Percentiles rank a stretch among this genome's conserved stretches.
Conservation (phyloP, 2,888 invertebrate species). For the Tanytarsus gracilentus region DNA sequence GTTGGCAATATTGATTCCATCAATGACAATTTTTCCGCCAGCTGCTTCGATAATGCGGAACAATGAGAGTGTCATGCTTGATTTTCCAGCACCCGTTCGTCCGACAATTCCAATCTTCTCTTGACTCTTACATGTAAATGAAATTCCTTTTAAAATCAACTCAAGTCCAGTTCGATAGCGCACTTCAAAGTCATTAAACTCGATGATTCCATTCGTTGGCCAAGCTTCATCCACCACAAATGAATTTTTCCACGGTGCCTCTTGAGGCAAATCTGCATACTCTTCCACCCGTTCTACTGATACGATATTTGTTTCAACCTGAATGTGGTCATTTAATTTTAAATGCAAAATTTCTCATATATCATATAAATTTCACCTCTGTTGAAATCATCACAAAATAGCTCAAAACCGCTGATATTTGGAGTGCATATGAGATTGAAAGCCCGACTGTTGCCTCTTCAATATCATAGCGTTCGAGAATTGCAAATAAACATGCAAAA, state of each 20-base stretch:
- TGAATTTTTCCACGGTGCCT: conserved; percentile 65
- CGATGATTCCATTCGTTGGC: conserved; percentile 73
- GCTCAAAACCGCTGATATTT: conserved; percentile 48
- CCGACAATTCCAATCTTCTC: conserved; percentile 90
- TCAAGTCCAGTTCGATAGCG: conserved; percentile 81
- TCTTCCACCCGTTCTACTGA: conserved; percentile 96
- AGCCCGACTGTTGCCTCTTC: conserved; percentile 45
- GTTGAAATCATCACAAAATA: conserved; percentile 49
- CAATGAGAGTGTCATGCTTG: conserved; percentile 75
- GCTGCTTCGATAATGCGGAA: conserved; percentile 84
- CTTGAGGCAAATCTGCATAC: conserved; percentile 78
- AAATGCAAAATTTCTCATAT: too few species aligned
- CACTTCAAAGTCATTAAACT: conserved; percentile 72
- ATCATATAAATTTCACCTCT: too few species aligned
- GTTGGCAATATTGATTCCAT: conserved; percentile 68
- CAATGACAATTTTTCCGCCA: conserved; percentile 71
- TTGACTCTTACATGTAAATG: conserved; percentile 66
- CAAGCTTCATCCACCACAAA: conserved; percentile 45
- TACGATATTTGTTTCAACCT: conserved; percentile 96
- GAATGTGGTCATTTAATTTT: too few species aligned
- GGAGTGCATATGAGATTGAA: conserved; percentile 44
- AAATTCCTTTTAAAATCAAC: conserved; percentile 71
- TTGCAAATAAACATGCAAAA: conserved; percentile 50
- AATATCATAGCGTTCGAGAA: conserved; percentile 38
- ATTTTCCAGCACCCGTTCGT: conserved; percentile 86